A percentile compares a stretch with the other conserved stretches of the same genome.
These are phyloP conservation scores for Eueremaeus valkanovi DNA, from an alignment of 2,888 invertebrate genomes.

Conservation along the genomic window DNA sequence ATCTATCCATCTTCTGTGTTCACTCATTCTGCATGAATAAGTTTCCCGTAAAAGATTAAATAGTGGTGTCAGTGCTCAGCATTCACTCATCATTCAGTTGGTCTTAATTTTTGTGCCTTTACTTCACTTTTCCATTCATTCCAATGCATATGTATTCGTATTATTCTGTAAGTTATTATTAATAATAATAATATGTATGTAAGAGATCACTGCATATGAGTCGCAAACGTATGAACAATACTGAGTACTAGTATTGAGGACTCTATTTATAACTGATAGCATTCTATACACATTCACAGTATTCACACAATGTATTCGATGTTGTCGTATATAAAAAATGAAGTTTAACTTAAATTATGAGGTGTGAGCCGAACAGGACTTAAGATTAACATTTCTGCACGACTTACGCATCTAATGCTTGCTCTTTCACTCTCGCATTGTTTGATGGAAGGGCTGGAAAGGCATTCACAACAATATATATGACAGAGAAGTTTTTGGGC, in stretches of 20 bases:
- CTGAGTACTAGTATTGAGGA: neutral
- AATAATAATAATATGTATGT: neutral
- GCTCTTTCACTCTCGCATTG: neutral
- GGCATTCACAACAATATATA: neutral
- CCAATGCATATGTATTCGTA: neutral
- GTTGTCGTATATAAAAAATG: slow-evolving; percentile 13
- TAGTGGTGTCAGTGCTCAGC: neutral
- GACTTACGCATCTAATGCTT: neutral
- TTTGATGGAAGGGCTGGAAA: neutral
- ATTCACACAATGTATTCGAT: neutral
- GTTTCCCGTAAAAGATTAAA: neutral
- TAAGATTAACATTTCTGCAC: slow-evolving; percentile 12
- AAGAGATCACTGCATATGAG: neutral
- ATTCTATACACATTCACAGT: neutral
- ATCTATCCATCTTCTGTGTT: too few species aligned
- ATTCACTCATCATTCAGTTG: neutral
- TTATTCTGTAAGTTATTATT: neutral
- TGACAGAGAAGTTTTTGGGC: neutral
- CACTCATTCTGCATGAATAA: neutral
- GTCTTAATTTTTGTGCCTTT: neutral
- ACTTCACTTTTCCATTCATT: neutral
- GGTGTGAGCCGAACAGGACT: neutral
- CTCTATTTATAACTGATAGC: neutral
- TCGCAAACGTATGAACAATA: neutral
- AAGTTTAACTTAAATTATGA: slow-evolving; percentile 13